phyloP scores from a whole-genome alignment of 2,113 vertebrate species.

The Ivindomyrus marchei region DNA sequence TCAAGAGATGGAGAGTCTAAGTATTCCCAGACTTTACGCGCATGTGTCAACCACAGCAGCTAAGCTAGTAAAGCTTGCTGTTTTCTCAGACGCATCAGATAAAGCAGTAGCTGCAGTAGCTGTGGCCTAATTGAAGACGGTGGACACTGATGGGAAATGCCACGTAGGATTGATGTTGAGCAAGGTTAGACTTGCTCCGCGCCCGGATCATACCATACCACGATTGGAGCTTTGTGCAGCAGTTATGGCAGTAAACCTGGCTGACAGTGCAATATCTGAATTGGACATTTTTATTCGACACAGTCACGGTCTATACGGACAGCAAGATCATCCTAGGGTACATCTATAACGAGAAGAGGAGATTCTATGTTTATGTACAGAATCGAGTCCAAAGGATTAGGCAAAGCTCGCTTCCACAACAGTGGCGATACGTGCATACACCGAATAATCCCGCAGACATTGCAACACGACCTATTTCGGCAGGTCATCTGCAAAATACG shows the following conservation, averaged over 20 bases:
- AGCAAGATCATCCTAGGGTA: constrained; percentile 3
- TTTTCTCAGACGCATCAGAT: constrained; percentile 9
- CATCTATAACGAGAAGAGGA: not conserved
- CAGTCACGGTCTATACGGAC: not conserved
- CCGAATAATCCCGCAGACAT: not conserved
- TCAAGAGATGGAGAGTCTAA: not conserved
- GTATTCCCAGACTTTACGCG: constrained; percentile 6
- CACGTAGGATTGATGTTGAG: not conserved
- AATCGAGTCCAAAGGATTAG: not conserved
- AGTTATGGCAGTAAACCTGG: not conserved
- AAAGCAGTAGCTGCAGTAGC: not conserved
- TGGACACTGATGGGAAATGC: not conserved
- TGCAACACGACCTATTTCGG: not conserved
- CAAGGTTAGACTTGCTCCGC: not conserved
- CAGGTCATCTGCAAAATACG: not conserved
- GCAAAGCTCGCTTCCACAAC: too few relatives aligned
- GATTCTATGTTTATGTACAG: not conserved
- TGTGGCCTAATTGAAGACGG: not conserved
- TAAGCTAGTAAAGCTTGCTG: constrained; percentile 10
- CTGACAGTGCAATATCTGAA: too few relatives aligned
- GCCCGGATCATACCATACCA: not conserved
- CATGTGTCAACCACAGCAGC: not conserved
- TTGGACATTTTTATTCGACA: too few relatives aligned
- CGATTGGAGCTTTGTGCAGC: not conserved
- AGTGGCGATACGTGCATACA: not conserved